Base-by-base conservation (phyloP, 23 tunicate genomes). In the Diplosoma virens region DNA sequence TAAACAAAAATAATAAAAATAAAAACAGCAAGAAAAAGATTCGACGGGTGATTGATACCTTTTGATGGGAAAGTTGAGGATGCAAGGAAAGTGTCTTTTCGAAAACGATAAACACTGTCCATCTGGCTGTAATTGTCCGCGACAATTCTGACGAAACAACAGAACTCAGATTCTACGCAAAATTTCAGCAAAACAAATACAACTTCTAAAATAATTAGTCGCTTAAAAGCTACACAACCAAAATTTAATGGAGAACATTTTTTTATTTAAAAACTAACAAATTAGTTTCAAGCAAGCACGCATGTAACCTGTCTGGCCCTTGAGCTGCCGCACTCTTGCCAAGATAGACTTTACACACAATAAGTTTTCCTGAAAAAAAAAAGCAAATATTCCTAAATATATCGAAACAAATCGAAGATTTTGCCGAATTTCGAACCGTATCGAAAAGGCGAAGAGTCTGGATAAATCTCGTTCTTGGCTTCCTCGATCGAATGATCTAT, bases 261-360 rank as follows among this genome's bases (percentile, higher is more conserved):
- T n/a, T n/a, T n/a, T n/a, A n/a, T n/a, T n/a, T n/a, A n/a, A n/a
- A n/a, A n/a, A n/a, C n/a, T n/a, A n/a, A n/a, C n/a, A n/a, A n/a
- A n/a, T n/a, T n/a, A n/a, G n/a, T n/a, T n/a, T n/a, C n/a, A n/a
- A n/a, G n/a, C n/a, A n/a, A n/a, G n/a, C n/a, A n/a, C n/a, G n/a
- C n/a, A n/a, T n/a, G n/a, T 79, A 58, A 90, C 97, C 74, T 84
- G 26, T 52, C 89, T 25, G 28, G 52, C 4, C 89, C 92, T 81
- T 92, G 92, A 31, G 87, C 87, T 0, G 87, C 87, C 5, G 92
- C 92, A 70, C 92, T 92, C 59, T 92, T 92, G 24, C 97, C 97
- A 25, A 92, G 52, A 45, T 73, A 92, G 30, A 92, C 97, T 77
- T 92, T 92, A 30, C 83, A 84, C 1, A 92, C 92, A 30, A 92